Conservation (phyloP, 2,888 invertebrate species). For the Siphonodentalium dalli region DNA sequence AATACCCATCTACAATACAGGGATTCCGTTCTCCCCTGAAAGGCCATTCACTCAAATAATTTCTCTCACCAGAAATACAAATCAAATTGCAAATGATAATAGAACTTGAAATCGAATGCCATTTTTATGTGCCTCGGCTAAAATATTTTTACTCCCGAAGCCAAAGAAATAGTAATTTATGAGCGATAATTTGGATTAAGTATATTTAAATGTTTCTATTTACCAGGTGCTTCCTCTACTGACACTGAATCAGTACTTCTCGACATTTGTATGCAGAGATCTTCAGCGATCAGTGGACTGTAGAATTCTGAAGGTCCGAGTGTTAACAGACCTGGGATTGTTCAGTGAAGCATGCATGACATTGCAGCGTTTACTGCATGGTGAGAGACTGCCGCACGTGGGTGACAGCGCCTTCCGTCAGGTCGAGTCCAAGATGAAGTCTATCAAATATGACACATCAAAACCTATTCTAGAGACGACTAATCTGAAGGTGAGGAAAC, state of each 20-base stretch:
- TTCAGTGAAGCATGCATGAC: conserved; percentile 56
- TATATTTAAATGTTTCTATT: no score
- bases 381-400: conserved; percentile 58
- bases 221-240: conserved; percentile 61
- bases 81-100: no score
- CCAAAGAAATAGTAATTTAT: no score
- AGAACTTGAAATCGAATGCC: no score
- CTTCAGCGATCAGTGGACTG: conserved; percentile 60
- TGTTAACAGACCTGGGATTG: conserved; percentile 59
- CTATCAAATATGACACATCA: conserved; percentile 46
- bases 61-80: no score
- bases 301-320: conserved; percentile 56
- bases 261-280: conserved; percentile 61
- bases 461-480: conserved; percentile 51
- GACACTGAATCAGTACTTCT: conserved; percentile 60
- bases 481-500: conserved; percentile 60
- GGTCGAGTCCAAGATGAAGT: conserved; percentile 48
- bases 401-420: conserved; percentile 58
- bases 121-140: no score
- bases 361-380: conserved; percentile 55
- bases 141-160: no score
- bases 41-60: no score
- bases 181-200: no score
- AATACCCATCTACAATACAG: background rate
- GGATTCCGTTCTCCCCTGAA: background rate